phyloP scores from a whole-genome alignment of 1,140 invertebrate genomes.

The Lepidurus apus region DNA sequence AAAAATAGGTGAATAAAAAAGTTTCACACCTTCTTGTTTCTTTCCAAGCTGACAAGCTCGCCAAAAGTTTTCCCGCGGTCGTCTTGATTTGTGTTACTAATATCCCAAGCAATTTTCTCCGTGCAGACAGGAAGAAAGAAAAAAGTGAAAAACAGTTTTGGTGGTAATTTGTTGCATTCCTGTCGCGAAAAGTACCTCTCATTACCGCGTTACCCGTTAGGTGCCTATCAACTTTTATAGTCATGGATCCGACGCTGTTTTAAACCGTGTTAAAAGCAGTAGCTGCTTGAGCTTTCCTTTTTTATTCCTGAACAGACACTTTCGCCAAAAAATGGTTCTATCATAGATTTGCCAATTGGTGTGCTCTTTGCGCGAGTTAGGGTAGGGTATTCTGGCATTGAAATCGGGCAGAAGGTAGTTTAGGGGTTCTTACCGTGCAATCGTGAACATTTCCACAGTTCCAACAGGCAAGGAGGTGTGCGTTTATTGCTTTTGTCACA shows the following conservation, averaged over 20 bases:
- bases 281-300: not conserved
- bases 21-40: not conserved
- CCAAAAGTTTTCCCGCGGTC: not conserved
- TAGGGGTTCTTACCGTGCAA: not conserved
- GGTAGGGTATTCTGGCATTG: not conserved
- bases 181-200: slow-evolving; percentile 21
- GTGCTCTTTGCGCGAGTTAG: too few relatives aligned
- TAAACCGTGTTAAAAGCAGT: not conserved
- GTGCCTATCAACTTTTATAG: not conserved
- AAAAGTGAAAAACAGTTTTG: not conserved
- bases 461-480: not conserved
- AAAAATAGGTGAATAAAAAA: slow-evolving; percentile 81
- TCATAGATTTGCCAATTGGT: too few relatives aligned
- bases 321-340: too few relatives aligned
- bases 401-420: not conserved
- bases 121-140: not conserved
- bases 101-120: slow-evolving; percentile 5
- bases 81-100: slow-evolving; percentile 1
- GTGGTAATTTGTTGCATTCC: not conserved
- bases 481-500: slow-evolving; percentile 8
- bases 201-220: slow-evolving; percentile 1
- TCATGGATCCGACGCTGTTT: not conserved
- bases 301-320: too few relatives aligned
- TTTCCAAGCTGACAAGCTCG: slow-evolving; percentile 21
- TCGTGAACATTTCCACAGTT: not conserved